phyloP scores from a whole-genome alignment of 2,888 invertebrate genomes.

The Drosophila birchii region DNA sequence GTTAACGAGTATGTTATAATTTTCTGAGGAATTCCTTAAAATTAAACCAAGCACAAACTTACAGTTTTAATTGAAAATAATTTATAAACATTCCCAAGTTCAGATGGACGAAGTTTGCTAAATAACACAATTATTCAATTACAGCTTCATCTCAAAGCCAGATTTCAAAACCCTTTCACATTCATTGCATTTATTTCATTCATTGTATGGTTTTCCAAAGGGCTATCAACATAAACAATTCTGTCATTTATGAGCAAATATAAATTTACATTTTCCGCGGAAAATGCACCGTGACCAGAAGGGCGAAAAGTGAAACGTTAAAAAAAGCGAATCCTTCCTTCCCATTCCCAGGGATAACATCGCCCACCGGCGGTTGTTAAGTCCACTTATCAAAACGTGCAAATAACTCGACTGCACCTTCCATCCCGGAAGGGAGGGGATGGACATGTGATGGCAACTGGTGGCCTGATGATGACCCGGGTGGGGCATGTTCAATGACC shows the following conservation, averaged over 20 bases:
- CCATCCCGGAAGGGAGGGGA: constrained; percentile 48
- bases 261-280: constrained; percentile 34
- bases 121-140: constrained; percentile 1
- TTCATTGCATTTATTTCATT: constrained; percentile 11
- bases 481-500: constrained; percentile 57
- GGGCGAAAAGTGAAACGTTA: constrained; percentile 17
- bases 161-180: constrained; percentile 1
- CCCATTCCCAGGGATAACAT: not conserved
- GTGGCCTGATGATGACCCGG: constrained; percentile 59
- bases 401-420: constrained; percentile 65
- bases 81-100: no score
- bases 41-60: not conserved
- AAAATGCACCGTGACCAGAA: constrained; percentile 21
- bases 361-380: constrained; percentile 44
- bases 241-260: constrained; percentile 39
- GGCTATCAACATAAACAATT: constrained; percentile 44
- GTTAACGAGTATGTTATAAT: not conserved
- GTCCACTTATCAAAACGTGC: constrained; percentile 80
- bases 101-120: not conserved
- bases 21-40: not conserved
- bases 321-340: constrained; percentile 16
- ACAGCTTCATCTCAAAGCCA: not conserved
- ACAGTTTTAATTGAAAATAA: not conserved
- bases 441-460: constrained; percentile 45
- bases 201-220: constrained; percentile 9